phyloP scores from a whole-genome alignment of 2,113 vertebrate species.

The Rhinolophus ferrumequinum region DNA sequence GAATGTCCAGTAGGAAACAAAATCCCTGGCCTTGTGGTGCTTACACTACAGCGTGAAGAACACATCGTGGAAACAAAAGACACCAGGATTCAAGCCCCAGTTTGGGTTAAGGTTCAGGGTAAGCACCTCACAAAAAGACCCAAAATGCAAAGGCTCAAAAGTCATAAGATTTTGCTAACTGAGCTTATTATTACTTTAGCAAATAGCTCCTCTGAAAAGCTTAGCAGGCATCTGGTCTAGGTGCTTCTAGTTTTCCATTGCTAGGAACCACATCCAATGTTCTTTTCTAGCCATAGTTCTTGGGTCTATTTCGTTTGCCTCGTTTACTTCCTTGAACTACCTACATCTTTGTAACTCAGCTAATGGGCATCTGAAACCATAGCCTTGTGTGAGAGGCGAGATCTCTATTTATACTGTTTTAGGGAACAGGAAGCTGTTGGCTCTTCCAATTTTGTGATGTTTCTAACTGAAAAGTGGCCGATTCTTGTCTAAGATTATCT shows the following conservation, averaged over 20 bases:
- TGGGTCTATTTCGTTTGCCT: not conserved
- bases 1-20: not conserved
- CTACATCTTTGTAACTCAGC: not conserved
- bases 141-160: not conserved
- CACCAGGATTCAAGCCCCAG: not conserved
- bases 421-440: not conserved
- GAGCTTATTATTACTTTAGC: not conserved
- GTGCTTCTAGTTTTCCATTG: not conserved
- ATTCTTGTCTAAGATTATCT: not conserved
- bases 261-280: not conserved
- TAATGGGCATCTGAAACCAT: not conserved
- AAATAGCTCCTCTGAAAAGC: not conserved
- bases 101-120: not conserved
- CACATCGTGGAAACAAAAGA: accelerated
- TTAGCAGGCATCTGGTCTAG: not conserved
- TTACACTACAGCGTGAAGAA: not conserved
- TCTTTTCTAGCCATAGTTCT: not conserved
- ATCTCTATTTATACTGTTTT: not conserved
- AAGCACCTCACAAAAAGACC: not conserved
- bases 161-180: not conserved
- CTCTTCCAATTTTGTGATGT: not conserved
- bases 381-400: not conserved
- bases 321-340: not conserved
- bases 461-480: not conserved
- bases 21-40: not conserved